These are phyloP conservation scores for Triplophysa bombifrons DNA, from an alignment of 2,797 vertebrate genomes.

Conservation along the genomic window DNA sequence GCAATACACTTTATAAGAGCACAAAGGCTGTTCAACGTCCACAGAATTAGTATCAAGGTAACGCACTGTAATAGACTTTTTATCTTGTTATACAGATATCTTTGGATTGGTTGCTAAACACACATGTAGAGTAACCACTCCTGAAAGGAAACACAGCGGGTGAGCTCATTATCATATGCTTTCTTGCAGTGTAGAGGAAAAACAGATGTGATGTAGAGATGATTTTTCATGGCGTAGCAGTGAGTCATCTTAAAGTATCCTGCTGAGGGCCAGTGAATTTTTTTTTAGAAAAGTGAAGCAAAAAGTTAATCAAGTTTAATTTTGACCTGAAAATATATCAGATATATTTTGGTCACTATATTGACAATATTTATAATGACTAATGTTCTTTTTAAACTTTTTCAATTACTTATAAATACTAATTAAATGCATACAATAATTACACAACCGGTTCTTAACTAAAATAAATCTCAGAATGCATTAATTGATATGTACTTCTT, in stretches of 20 bases:
- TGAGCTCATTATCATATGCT: constrained; percentile 26
- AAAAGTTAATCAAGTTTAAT: not conserved
- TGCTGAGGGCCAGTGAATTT: no score
- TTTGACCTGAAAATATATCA: no score
- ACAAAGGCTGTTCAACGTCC: constrained; percentile 6
- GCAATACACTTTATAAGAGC: constrained; percentile 23
- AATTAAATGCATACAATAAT: no score
- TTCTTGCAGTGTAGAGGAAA: constrained; percentile 20
- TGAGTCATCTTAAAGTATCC: not conserved
- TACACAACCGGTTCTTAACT: no score
- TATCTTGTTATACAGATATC: not conserved
- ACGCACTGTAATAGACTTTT: not conserved
- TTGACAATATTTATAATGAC: not conserved
- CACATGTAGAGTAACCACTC: not conserved
- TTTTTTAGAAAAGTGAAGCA: not conserved
- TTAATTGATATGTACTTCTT: no score
- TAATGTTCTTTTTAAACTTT: not conserved
- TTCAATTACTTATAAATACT: not conserved
- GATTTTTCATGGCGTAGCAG: constrained; percentile 11
- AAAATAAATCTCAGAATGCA: no score
- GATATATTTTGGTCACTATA: no score
- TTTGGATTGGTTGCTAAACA: not conserved
- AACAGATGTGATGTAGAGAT: constrained; percentile 27
- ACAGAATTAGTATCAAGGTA: not conserved
- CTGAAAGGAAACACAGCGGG: not conserved